Base-by-base conservation (phyloP, 2,888 invertebrate genomes). In the Drosophila nr. perissopoda region DNA sequence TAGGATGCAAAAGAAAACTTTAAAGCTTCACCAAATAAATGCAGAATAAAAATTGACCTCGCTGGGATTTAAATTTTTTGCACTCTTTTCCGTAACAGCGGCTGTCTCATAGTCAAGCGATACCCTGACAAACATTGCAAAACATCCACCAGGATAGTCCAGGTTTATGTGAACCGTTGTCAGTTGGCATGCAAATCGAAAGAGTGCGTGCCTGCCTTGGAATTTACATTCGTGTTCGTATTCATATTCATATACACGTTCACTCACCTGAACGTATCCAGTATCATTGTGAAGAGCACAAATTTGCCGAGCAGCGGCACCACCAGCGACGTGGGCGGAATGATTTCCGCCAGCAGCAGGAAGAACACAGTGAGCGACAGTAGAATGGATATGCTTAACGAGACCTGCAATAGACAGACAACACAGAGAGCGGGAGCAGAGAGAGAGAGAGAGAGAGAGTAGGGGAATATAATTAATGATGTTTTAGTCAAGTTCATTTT, bases 321-420 rank as follows among this genome's bases (percentile, higher is more conserved):
- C 91, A 98, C 98, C 91, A 98, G 95, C 87, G 98, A 98, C 65
- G 98, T 98, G 87, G 98, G 98, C 89, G 97, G 97, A 94, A 97
- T 97, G 92, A 97, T 97, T 94, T 97, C 97, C 91, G 96, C 96
- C 93, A 97, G 94, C 93, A 98, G 96, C 94, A 98, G 95, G 96
- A 98, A 98, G 96, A 98, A 98, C 95, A 98, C 98, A 93, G 98
- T 98, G 93, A 98, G 95, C 92, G 98, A 98, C 93, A 98, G 96
- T 92, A 98, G 95, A 94, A 98, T 98, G 92, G 97, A 98, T 94
- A 98, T 98, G 91, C 98, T 98, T 93, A 99, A 95, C 93, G 98
- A 98, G 94, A 99, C 99, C 94, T 95, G 91, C 63, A 93, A 76
- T 36, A 76, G 67, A 77, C 52, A 77, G 52, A 62, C 40, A 61